Percentiles rank a stretch among this genome's conserved stretches.
Conservation (phyloP, 2,888 invertebrate species). For the Corbicula japonica region DNA sequence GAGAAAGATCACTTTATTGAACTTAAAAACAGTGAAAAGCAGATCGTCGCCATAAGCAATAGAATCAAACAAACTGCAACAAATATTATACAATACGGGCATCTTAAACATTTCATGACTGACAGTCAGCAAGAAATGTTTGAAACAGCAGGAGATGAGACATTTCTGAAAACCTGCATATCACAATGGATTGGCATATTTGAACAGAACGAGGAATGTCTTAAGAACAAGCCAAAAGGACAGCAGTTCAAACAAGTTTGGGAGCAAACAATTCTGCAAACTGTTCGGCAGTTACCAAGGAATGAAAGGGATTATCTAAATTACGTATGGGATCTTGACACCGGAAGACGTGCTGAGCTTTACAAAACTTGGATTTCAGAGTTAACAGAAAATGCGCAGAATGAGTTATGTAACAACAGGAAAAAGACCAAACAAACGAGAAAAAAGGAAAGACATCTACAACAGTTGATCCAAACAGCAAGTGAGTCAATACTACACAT, state of each 20-base stretch:
- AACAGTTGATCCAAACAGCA: background rate
- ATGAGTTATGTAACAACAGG: background rate
- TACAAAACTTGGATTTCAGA: conserved; percentile 58
- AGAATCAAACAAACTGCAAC: conserved; percentile 59
- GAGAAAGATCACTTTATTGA: conserved; percentile 60
- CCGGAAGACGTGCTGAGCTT: conserved; percentile 45
- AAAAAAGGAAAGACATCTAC: background rate
- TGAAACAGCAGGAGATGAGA: background rate
- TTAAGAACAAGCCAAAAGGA: background rate
- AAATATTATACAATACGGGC: conserved; percentile 51
- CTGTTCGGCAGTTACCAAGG: conserved; percentile 21
- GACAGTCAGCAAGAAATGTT: conserved; percentile 52
- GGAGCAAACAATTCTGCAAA: conserved; percentile 42
- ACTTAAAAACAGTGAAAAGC: conserved; percentile 37
- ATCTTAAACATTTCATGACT: conserved; percentile 58
- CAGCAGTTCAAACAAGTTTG: conserved; percentile 27
- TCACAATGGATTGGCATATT: conserved; percentile 37
- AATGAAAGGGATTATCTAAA: conserved; percentile 6
- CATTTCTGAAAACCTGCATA: conserved; percentile 15
- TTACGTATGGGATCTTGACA: conserved; percentile 38
- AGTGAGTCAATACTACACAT: conserved; percentile 3
- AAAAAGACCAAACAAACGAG: background rate
- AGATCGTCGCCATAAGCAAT: conserved; percentile 59
- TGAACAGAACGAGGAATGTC: background rate
- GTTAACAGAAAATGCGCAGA: conserved; percentile 19